A percentile compares a stretch with the other conserved stretches of the same genome.
Conservation (phyloP, 2,888 invertebrate species). For the Pyrocoelia pectoralis region DNA sequence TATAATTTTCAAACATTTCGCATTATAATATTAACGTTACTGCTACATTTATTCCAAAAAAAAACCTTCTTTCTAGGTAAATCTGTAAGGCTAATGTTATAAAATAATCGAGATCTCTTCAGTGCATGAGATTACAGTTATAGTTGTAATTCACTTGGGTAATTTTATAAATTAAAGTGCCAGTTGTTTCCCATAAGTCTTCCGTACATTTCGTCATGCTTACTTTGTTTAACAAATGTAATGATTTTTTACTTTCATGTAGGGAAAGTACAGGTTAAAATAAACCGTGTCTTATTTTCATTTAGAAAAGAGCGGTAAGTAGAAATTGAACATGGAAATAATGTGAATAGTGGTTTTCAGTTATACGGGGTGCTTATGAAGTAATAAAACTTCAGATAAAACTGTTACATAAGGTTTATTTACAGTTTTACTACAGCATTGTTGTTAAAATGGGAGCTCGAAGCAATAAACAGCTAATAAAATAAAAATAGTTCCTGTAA, state of each 20-base stretch:
- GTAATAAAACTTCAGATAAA: background rate
- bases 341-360: background rate
- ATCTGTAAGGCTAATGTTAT: background rate
- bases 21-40: too few species aligned
- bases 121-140: constrained; percentile 9
- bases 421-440: constrained; percentile 1
- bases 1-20: too few species aligned
- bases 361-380: background rate
- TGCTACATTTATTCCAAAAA: too few species aligned
- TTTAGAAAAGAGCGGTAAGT: background rate
- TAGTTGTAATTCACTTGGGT: constrained; percentile 10
- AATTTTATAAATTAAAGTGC: constrained; percentile 11
- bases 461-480: constrained; percentile 5
- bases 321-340: background rate
- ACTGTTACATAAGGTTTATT: background rate
- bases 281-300: too few species aligned
- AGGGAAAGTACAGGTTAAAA: constrained; percentile 3
- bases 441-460: background rate
- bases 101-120: background rate
- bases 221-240: constrained; percentile 5
- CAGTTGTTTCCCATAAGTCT: constrained; percentile 11
- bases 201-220: constrained; percentile 12
- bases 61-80: too few species aligned
- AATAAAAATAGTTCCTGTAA: background rate
- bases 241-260: constrained; percentile 7